These are phyloP conservation scores for Cydia amplana DNA, from an alignment of 1,140 invertebrate species.

Conservation along the genomic window DNA sequence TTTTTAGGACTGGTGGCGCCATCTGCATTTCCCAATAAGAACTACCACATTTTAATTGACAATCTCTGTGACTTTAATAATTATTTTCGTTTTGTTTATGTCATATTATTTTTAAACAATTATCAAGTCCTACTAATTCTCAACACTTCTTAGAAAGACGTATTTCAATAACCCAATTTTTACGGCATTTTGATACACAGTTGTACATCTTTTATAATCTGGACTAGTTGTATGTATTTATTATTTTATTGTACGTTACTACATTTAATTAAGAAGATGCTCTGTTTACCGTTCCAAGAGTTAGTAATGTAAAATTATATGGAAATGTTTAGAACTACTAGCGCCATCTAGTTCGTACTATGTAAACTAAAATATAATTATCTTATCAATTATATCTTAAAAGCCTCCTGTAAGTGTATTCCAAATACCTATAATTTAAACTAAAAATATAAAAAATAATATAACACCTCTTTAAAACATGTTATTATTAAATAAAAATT, in stretches of 20 bases:
- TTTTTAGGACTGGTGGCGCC: constrained; percentile 1
- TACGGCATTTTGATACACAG: too few relatives aligned
- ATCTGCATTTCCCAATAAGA: constrained; percentile 6
- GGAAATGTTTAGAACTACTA: neutral
- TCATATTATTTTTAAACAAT: too few relatives aligned
- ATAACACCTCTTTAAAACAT: neutral
- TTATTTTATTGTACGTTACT: too few relatives aligned
- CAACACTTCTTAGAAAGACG: too few relatives aligned
- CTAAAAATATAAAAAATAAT: neutral
- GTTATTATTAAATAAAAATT: neutral
- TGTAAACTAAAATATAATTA: neutral
- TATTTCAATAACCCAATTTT: too few relatives aligned
- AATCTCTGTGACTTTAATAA: neutral
- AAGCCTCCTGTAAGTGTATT: neutral
- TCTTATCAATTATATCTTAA: neutral
- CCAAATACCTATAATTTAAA: neutral
- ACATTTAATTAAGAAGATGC: too few relatives aligned
- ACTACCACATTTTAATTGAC: neutral
- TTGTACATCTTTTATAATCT: too few relatives aligned
- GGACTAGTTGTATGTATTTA: too few relatives aligned
- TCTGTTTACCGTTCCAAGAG: too few relatives aligned
- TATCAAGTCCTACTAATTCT: too few relatives aligned
- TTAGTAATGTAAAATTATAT: too few relatives aligned
- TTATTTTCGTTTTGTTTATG: neutral
- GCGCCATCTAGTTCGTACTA: neutral